Percentiles rank a stretch among this genome's conserved stretches.
These are phyloP conservation scores for Ispidina picta DNA, from an alignment of 2,797 vertebrate species.

Conservation along the genomic window DNA sequence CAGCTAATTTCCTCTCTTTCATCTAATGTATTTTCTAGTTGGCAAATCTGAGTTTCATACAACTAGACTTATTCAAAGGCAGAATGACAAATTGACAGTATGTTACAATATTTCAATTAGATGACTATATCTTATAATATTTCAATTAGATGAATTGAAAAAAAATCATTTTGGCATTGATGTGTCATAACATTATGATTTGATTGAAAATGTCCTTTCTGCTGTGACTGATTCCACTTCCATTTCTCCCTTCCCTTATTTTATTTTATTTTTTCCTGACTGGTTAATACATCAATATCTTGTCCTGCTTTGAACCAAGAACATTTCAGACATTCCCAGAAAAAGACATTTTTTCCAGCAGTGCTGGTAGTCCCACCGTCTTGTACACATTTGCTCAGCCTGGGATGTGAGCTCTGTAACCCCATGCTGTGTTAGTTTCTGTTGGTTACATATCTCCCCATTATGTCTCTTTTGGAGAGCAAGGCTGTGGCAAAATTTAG, in stretches of 20 bases:
- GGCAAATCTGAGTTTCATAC: neutral
- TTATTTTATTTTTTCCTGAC: neutral
- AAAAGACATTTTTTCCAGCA: neutral
- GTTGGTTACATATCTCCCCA: neutral
- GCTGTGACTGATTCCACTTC: neutral
- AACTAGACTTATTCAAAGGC: neutral
- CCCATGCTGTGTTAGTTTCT: neutral
- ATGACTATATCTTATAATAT: neutral
- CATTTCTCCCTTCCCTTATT: neutral
- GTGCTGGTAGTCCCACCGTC: neutral
- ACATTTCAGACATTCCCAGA: neutral
- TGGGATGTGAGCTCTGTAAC: neutral
- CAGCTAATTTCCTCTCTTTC: neutral
- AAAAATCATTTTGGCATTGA: constrained; percentile 1
- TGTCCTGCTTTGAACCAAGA: neutral
- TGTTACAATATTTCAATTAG: constrained; percentile 34
- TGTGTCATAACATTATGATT: constrained; percentile 31
- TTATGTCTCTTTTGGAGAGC: neutral
- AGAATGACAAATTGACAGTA: constrained; percentile 5
- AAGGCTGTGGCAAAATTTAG: neutral
- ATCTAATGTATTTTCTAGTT: neutral
- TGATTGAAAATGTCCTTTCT: constrained; percentile 49
- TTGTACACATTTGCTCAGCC: neutral
- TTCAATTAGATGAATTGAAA: constrained; percentile 47
- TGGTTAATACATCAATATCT: neutral